A percentile compares a stretch with the other conserved stretches of the same genome.
phyloP scores from a whole-genome alignment of 2,797 vertebrate species.

The Argyrosomus regius region DNA sequence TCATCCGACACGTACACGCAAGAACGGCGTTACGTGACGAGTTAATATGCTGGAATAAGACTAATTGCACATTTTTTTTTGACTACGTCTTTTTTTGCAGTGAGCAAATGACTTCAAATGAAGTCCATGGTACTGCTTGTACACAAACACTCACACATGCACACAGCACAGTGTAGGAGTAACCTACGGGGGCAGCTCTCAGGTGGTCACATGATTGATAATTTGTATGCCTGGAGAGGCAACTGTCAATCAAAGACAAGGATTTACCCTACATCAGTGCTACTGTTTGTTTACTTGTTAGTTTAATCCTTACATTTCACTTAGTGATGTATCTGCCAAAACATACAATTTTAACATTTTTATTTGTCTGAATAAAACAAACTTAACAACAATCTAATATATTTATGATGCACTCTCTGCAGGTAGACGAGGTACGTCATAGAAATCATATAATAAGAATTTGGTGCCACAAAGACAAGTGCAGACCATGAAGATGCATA shows the following conservation, averaged over 20 bases:
- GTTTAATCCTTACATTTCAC: not conserved
- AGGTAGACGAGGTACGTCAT: too few species aligned
- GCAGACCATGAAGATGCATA: not conserved
- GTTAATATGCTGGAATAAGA: constrained; percentile 36
- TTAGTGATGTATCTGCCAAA: not conserved
- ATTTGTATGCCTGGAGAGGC: not conserved
- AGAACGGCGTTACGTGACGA: constrained; percentile 10
- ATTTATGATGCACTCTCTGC: not conserved
- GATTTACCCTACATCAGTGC: not conserved
- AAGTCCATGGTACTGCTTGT: not conserved
- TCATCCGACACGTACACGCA: constrained; percentile 15
- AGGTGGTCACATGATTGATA: constrained; percentile 15
- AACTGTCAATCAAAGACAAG: constrained; percentile 4
- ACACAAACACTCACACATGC: not conserved
- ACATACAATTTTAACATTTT: not conserved
- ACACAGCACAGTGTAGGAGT: not conserved
- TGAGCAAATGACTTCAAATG: constrained; percentile 1
- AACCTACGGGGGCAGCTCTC: not conserved
- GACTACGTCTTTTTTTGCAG: constrained; percentile 20
- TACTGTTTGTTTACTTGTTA: not conserved
- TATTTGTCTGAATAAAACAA: not conserved
- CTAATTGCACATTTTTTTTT: constrained; percentile 41
- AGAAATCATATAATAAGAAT: not conserved
- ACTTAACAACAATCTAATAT: not conserved
- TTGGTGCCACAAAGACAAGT: constrained; percentile 1